Base-by-base conservation (phyloP, 2,113 vertebrate genomes). In the Psettodes erumei region DNA sequence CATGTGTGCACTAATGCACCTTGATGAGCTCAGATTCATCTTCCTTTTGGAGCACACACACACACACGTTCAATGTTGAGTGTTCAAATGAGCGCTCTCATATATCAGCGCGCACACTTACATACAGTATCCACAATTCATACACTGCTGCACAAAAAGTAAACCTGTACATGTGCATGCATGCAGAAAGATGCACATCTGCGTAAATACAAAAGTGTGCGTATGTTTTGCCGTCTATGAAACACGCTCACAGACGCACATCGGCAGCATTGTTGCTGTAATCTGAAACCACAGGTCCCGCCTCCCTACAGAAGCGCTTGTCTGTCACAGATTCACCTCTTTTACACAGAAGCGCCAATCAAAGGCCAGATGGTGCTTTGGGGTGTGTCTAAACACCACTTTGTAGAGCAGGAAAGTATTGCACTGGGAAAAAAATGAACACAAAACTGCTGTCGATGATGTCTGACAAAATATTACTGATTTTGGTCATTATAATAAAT, bases 1-100 rank as follows among this genome's bases (percentile, higher is more conserved):
- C 93, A 93, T 93, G 93, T 93, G 91, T 93, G 93, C 93, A 77
- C 89, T 95, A 94, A 96, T 92, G 92, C 85, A 91, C 94, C 87
- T 90, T 95, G 95, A 96, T 95, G 93, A 96, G 95, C 94, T 75
- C 50, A 81, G 78, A 82, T 72, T 79, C 72, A 81, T 67, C 76
- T 77, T 74, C 61, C 53, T 84, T 81, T 86, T 81, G 71, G 79
- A 67, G 32, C 43, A 42, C 70, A 67, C 75, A 71, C 60, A 68
- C 2, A 10, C 28, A 38, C 45, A 12, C 23, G 33, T 48, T 50
- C 3, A 45, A 37, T 35, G 53, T 45, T 64, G 42, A 55, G 50
- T 58, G 45, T 11, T 40, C 27, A 77, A 59, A 74, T 12, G 38
- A 21, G 32, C 43, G 51, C 33, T 7, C 16, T 27, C 40, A 45